These are phyloP conservation scores for Bothrops jararaca DNA, from an alignment of 2,113 vertebrate genomes.

Conservation along the genomic window DNA sequence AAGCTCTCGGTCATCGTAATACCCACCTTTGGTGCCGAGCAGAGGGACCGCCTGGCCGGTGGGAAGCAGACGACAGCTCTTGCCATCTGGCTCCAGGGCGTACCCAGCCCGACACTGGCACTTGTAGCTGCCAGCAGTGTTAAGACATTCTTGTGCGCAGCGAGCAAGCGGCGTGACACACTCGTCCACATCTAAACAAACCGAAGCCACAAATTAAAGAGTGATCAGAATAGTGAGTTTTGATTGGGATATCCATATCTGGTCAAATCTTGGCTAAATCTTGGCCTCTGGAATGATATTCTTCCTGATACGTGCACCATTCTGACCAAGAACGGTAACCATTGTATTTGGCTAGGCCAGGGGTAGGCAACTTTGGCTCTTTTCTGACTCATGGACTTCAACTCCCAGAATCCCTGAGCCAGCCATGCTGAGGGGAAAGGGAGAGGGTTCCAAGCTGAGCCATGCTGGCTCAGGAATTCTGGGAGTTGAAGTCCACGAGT, in stretches of 20 bases:
- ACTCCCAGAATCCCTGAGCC: no score
- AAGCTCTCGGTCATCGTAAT: not conserved
- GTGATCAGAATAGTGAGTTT: no score
- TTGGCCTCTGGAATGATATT: not conserved
- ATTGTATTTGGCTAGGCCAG: not conserved
- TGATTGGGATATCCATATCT: not conserved
- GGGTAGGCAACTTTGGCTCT: no score
- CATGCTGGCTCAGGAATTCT: no score
- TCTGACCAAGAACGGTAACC: not conserved
- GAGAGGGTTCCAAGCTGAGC: no score
- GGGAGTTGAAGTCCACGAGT: no score
- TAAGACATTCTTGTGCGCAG: slow-evolving; percentile 58
- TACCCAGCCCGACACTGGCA: slow-evolving; percentile 58
- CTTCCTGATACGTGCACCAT: not conserved
- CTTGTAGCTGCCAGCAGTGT: slow-evolving; percentile 59
- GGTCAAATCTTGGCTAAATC: not conserved
- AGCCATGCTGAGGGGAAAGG: no score
- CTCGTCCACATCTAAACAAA: slow-evolving; percentile 62
- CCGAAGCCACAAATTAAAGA: not conserved
- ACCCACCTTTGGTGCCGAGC: not conserved
- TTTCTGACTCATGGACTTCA: no score
- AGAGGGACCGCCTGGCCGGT: not conserved
- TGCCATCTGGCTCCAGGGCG: slow-evolving; percentile 40
- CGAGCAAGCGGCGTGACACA: slow-evolving; percentile 36
- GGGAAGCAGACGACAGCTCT: slow-evolving; percentile 30